Evolutionary conservation across 1,140 invertebrate genomes (phyloP), one percentile per base, ranked within the genome.

Genomic region (Conus ventricosus): DNA sequence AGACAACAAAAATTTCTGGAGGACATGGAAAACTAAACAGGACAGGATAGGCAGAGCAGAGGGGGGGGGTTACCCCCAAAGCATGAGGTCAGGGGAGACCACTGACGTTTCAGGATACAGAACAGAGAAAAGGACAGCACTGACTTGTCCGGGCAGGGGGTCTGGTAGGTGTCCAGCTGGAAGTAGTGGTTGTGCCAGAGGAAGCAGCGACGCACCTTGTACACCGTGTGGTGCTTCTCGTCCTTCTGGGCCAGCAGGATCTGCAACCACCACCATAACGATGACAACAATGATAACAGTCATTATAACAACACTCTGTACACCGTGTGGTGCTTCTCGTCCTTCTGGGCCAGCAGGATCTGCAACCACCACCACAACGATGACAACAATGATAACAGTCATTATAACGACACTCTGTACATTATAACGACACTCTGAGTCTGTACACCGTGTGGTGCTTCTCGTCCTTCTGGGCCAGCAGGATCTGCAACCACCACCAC

Each of bases 111-210:
- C 39, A 39, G 15, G 57, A 60, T 8, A 60, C 8, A 60, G 15
- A 4, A 60, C 8, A 8, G 15, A 15, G 57, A 60, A 60, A 15
- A 15, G 57, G 57, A 60, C 8, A 60, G 57, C 17, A 71, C 7
- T 71, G 67, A 98, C 97, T 97, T 97, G 90, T 97, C 97, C 96
- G 99, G 98, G 90, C 97, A 97, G 1, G 99, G 98, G 92, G 98
- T 97, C 94, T 97, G 97, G 95, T 99, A 99, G 90, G 99, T 98
- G n/a, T n/a, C n/a, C 99, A 99, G 95, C 95, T 99, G 98, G 95
- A 99, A 99, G 96, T 99, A 99, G 96, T 99, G 98, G 95, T 99
- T n/a, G n/a, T n/a, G n/a, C 95, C 98, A 97, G 54, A 99, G 97
- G 96, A 99, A 99, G 95, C 99, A 99, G 82, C 99, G 97, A 20